Percentiles rank a stretch among this genome's conserved stretches.
These are phyloP conservation scores for Melanocharis versteri DNA, from an alignment of 2,113 vertebrate species.

Conservation along the genomic window DNA sequence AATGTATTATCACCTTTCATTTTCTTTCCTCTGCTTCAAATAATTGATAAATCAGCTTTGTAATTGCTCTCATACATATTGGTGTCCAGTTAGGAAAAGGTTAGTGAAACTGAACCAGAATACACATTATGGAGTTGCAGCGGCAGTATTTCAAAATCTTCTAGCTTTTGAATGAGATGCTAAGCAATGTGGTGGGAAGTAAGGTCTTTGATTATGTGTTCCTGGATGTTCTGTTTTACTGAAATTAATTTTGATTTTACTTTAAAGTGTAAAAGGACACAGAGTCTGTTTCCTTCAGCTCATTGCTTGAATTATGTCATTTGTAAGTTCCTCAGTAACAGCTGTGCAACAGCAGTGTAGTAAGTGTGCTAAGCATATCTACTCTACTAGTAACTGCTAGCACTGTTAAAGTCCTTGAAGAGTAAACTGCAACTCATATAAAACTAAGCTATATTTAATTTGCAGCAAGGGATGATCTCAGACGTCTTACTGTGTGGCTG, in stretches of 20 bases:
- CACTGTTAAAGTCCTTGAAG: background rate
- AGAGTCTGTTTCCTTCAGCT: background rate
- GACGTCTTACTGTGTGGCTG: background rate
- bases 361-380: background rate
- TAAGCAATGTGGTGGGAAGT: background rate
- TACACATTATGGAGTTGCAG: background rate
- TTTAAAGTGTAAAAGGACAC: background rate
- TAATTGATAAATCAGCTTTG: background rate
- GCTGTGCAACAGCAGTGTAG: background rate
- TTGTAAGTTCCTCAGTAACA: background rate
- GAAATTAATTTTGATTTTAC: background rate
- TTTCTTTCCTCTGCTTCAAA: background rate
- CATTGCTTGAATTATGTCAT: background rate
- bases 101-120: background rate
- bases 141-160: background rate
- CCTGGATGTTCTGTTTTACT: background rate
- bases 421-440: background rate
- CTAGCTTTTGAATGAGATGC: background rate
- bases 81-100: background rate
- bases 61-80: background rate
- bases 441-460: background rate
- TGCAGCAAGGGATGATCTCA: background rate
- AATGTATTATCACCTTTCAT: background rate
- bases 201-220: background rate
- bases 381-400: background rate